A percentile compares a stretch with the other conserved stretches of the same genome.
phyloP scores from a whole-genome alignment of 92 coral and sea anemone species.

The Desmophyllum pertusum region DNA sequence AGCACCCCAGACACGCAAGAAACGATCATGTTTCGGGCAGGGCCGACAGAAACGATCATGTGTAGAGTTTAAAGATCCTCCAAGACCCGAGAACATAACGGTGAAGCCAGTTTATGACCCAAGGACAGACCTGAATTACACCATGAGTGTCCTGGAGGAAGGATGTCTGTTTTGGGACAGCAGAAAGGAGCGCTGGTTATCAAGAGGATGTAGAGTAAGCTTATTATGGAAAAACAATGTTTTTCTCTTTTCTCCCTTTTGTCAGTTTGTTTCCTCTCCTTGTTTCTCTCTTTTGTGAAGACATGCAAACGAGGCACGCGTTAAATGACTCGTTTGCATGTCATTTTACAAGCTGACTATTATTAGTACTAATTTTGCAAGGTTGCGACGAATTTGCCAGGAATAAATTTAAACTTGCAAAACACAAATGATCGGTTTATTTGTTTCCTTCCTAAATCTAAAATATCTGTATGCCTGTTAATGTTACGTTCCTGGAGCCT shows the following conservation, averaged over 20 bases:
- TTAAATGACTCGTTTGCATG: too few relatives aligned
- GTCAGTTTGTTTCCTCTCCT: neutral
- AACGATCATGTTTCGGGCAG: conserved; percentile 67
- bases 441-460: too few relatives aligned
- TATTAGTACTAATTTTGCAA: too few relatives aligned
- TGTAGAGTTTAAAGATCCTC: conserved; percentile 81
- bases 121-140: conserved; percentile 72
- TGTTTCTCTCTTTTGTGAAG: too few relatives aligned
- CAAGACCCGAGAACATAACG: conserved; percentile 75
- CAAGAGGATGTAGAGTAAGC: conserved; percentile 73
- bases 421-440: too few relatives aligned
- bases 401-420: too few relatives aligned
- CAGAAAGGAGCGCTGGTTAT: conserved; percentile 54
- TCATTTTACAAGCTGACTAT: too few relatives aligned
- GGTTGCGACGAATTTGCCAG: too few relatives aligned
- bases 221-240: too few relatives aligned
- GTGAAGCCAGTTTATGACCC: conserved; percentile 68
- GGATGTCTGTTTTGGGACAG: conserved; percentile 75
- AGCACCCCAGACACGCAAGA: conserved; percentile 43
- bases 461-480: too few relatives aligned
- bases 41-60: conserved; percentile 78
- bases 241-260: neutral
- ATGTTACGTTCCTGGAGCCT: too few relatives aligned
- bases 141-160: conserved; percentile 53
- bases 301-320: too few relatives aligned